Evolutionary conservation across 1,140 invertebrate genomes (phyloP).

Genomic region (Pogonus chalceus): DNA sequence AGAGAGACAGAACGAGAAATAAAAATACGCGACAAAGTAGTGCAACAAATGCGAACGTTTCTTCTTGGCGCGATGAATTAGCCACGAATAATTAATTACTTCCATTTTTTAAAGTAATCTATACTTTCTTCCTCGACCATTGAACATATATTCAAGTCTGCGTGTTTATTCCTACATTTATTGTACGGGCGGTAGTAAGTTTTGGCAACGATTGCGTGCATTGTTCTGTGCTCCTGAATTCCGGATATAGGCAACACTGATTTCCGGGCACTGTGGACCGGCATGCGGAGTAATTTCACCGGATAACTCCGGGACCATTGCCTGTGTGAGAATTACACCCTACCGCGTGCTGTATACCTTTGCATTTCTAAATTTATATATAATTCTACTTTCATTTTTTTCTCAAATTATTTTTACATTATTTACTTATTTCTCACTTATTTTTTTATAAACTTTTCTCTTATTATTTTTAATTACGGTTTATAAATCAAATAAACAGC

Average conservation of each 20-base stretch:
- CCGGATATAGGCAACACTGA: constrained; percentile 22
- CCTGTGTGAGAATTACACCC: constrained; percentile 25
- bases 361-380: background rate
- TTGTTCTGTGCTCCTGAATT: constrained; percentile 15
- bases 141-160: constrained; percentile 18
- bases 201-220: constrained; percentile 16
- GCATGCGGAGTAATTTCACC: constrained; percentile 21
- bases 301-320: constrained; percentile 25
- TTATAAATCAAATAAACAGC: too few relatives aligned
- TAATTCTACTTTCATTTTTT: background rate
- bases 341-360: constrained; percentile 18
- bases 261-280: constrained; percentile 19
- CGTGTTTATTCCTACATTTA: constrained; percentile 22
- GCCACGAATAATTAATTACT: constrained; percentile 27
- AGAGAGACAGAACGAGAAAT: background rate
- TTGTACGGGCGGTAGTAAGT: constrained; percentile 21
- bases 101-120: constrained; percentile 22
- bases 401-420: background rate
- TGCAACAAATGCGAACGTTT: background rate
- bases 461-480: too few relatives aligned
- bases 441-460: too few relatives aligned
- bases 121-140: constrained; percentile 22
- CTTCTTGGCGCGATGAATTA: constrained; percentile 9
- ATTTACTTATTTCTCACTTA: background rate
- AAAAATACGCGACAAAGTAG: background rate